Evolutionary conservation across 2,113 vertebrate genomes (phyloP).

Genomic region (Heliornis fulica): DNA sequence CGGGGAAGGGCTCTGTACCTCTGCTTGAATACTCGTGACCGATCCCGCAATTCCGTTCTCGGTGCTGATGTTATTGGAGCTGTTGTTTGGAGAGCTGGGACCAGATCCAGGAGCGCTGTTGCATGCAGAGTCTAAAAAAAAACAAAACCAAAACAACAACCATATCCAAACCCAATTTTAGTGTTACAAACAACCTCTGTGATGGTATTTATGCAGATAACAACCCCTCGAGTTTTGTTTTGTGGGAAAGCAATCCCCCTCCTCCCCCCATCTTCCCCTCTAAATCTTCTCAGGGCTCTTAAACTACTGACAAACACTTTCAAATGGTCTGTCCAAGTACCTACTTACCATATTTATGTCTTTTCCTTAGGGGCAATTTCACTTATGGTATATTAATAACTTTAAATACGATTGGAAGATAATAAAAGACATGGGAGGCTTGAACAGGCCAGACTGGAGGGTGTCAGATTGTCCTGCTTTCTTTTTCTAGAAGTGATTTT

Average conservation of each 20-base stretch:
- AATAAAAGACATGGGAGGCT: neutral
- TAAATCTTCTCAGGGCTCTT: neutral
- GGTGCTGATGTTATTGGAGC: constrained; percentile 90
- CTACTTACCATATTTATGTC: neutral
- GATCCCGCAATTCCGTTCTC: constrained; percentile 88
- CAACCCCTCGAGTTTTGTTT: neutral
- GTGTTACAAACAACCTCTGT: neutral
- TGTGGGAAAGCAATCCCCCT: neutral
- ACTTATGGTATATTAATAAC: neutral
- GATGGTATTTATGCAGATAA: constrained; percentile 4
- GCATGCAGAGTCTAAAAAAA: constrained; percentile 86
- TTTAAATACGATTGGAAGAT: neutral
- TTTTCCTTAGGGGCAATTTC: neutral
- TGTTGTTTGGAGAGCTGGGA: constrained; percentile 98
- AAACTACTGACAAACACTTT: neutral
- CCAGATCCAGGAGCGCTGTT: constrained; percentile 97
- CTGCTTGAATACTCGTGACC: constrained; percentile 82
- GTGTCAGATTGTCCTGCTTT: neutral
- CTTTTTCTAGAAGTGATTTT: neutral
- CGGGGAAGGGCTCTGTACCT: constrained; percentile 77
- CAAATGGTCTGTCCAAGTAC: neutral
- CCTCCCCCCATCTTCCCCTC: neutral
- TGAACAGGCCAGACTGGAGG: neutral
- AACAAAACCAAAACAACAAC: too few relatives aligned
- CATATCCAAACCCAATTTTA: constrained; percentile 29